A percentile compares a stretch with the other conserved stretches of the same genome.
Conservation (phyloP, 2,888 invertebrate species). For the Agrotis puta region DNA sequence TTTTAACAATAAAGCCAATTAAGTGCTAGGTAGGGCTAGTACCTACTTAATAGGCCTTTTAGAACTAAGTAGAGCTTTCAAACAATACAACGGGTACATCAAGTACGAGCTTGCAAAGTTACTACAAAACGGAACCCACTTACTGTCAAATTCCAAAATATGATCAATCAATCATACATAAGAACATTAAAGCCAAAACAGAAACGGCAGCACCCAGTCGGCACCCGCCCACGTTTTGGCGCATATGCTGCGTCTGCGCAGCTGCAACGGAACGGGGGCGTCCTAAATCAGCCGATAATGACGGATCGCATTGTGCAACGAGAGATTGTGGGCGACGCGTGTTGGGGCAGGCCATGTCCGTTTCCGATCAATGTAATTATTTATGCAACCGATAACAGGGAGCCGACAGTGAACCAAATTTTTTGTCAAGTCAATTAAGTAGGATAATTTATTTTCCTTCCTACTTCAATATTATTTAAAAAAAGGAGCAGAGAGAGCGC, state of each 20-base stretch:
- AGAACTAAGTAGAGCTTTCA: not conserved
- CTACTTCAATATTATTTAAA: not conserved
- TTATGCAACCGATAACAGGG: conserved; percentile 80
- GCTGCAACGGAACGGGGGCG: conserved; percentile 81
- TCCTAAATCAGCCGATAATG: conserved; percentile 84
- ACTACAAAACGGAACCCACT: not conserved
- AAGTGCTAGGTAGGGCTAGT: no score
- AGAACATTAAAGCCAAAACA: conserved; percentile 30
- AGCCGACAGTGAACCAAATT: conserved; percentile 46
- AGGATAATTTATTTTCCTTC: conserved; percentile 3
- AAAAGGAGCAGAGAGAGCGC: not conserved
- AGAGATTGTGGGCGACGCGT: conserved; percentile 74
- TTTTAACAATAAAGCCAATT: not conserved
- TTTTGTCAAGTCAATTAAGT: conserved; percentile 20
- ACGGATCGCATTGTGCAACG: conserved; percentile 84
- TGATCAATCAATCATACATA: conserved; percentile 21
- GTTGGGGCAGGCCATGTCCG: conserved; percentile 88
- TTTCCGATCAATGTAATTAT: conserved; percentile 81
- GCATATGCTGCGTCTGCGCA: conserved; percentile 69
- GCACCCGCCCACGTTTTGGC: conserved; percentile 59
- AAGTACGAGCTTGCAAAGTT: not conserved
- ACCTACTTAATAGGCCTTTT: no score
- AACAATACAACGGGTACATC: not conserved
- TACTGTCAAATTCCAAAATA: conserved; percentile 17
- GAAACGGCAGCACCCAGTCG: conserved; percentile 52